A percentile compares a stretch with the other conserved stretches of the same genome.
Conservation (phyloP, 2,113 vertebrate species). For the Drymodes brunneopygia region DNA sequence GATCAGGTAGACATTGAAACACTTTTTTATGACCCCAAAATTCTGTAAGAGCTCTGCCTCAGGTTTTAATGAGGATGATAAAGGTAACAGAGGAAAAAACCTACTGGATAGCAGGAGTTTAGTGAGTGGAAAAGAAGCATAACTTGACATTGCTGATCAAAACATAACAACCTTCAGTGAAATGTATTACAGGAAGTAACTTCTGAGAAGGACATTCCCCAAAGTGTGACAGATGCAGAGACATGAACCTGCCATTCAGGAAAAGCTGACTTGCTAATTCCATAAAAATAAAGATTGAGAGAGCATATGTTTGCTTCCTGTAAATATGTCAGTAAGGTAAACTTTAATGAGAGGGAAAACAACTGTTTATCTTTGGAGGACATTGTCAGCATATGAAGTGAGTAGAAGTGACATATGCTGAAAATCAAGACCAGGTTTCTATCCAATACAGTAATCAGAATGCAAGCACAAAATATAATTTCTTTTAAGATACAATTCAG, state of each 20-base stretch:
- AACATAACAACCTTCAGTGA: not conserved
- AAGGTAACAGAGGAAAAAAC: not conserved
- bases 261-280: not conserved
- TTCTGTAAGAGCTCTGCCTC: not conserved
- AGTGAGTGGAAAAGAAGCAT: not conserved
- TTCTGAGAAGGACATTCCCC: not conserved
- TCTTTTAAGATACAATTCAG: not conserved
- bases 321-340: not conserved
- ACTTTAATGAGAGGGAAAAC: not conserved
- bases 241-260: not conserved
- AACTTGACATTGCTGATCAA: not conserved
- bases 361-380: not conserved
- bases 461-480: not conserved
- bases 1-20: not conserved
- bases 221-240: not conserved
- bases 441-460: not conserved
- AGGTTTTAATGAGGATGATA: not conserved
- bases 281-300: not conserved
- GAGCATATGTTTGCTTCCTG: slow-evolving; percentile 19
- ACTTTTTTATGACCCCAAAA: not conserved
- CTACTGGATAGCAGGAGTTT: not conserved
- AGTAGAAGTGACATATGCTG: not conserved
- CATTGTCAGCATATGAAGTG: not conserved
- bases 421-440: not conserved
- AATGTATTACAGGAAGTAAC: not conserved